phyloP scores from a whole-genome alignment of 2,888 invertebrate species.

The Drepanosiphum platanoidis region DNA sequence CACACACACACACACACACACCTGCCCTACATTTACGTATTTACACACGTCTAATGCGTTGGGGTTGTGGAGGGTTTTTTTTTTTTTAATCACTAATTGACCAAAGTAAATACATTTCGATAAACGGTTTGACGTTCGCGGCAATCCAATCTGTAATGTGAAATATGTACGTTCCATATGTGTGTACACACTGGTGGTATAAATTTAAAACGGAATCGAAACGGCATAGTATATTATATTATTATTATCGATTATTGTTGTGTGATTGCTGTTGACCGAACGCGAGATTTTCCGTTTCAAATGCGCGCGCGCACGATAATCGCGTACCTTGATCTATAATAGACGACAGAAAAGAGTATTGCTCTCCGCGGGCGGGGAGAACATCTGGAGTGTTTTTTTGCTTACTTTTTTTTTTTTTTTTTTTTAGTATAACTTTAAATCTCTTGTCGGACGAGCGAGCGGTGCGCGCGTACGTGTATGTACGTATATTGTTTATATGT shows the following conservation, averaged over 20 bases:
- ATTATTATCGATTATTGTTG: background rate
- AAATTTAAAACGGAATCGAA: background rate
- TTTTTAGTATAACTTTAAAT: slow-evolving; percentile 17
- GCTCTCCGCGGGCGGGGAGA: background rate
- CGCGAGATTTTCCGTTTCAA: too few relatives aligned
- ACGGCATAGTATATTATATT: too few relatives aligned
- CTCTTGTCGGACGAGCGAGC: background rate
- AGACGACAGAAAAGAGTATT: slow-evolving; percentile 1
- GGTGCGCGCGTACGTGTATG: background rate
- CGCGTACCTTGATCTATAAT: background rate
- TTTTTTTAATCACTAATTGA: slow-evolving; percentile 11
- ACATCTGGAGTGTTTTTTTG: slow-evolving; percentile 21
- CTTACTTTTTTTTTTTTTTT: too few relatives aligned
- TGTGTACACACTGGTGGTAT: background rate
- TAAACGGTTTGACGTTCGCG: background rate
- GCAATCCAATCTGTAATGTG: background rate
- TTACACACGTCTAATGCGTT: background rate
- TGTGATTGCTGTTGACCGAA: too few relatives aligned
- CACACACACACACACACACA: too few relatives aligned
- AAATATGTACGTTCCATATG: background rate
- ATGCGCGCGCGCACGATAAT: background rate
- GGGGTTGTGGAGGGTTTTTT: background rate
- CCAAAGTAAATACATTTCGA: slow-evolving; percentile 12
- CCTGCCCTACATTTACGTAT: background rate
- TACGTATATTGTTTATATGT: background rate